Conservation (phyloP, 2,113 vertebrate species). For the Dolichallabes microphthalmus region DNA sequence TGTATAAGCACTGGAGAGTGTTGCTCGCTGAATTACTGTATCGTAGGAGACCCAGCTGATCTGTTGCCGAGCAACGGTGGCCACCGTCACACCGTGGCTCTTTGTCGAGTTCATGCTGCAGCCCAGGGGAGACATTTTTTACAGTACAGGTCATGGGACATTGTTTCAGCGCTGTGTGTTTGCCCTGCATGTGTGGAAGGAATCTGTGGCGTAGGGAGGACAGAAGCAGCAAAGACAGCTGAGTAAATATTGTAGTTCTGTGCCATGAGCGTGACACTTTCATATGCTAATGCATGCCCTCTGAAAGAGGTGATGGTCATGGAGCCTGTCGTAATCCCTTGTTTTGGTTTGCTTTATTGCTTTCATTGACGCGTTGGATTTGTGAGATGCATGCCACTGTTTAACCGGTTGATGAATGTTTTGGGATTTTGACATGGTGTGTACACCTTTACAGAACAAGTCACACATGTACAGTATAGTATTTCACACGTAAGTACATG, state of each 20-base stretch:
- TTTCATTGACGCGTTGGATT: constrained; percentile 16
- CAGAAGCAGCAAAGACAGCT: constrained; percentile 42
- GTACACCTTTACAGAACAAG: neutral
- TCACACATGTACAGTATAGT: too few relatives aligned
- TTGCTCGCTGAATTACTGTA: constrained; percentile 35
- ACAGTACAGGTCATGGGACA: constrained; percentile 45
- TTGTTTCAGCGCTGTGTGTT: constrained; percentile 38
- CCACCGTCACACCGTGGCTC: constrained; percentile 38
- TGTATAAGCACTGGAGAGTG: constrained; percentile 33
- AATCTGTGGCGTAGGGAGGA: constrained; percentile 39
- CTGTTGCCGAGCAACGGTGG: constrained; percentile 57
- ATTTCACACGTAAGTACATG: neutral
- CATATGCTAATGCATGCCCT: constrained; percentile 53
- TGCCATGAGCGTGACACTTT: constrained; percentile 40
- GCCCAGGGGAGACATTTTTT: constrained; percentile 48
- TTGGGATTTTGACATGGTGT: neutral
- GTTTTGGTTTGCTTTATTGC: constrained; percentile 41
- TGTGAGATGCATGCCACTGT: constrained; percentile 25
- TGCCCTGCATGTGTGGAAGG: constrained; percentile 49
- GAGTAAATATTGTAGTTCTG: constrained; percentile 52
- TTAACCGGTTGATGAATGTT: constrained; percentile 10
- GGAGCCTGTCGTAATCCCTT: constrained; percentile 29
- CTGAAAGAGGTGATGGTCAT: constrained; percentile 30
- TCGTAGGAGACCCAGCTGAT: constrained; percentile 41
- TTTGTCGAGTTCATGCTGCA: constrained; percentile 44